These are phyloP conservation scores for Netelia melanura DNA, from an alignment of 2,888 invertebrate genomes.

Conservation along the genomic window DNA sequence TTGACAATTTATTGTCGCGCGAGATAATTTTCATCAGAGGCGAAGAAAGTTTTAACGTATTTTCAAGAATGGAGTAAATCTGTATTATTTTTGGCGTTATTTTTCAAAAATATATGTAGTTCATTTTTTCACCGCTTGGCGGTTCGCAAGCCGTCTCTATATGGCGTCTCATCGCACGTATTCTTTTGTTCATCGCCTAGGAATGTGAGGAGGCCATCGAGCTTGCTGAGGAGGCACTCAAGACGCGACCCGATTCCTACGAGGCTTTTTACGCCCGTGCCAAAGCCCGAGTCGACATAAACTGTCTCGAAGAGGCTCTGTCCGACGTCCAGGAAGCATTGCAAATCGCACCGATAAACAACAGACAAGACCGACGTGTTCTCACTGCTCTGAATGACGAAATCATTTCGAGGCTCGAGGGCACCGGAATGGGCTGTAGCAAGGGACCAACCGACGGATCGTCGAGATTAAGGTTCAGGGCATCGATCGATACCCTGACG, in stretches of 20 bases:
- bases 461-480: conserved; percentile 77
- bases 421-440: conserved; percentile 78
- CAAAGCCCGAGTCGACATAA: conserved; percentile 93
- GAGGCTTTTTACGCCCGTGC: conserved; percentile 97
- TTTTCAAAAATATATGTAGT: too few relatives aligned
- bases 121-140: too few relatives aligned
- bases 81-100: too few relatives aligned
- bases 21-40: too few relatives aligned
- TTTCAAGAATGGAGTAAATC: too few relatives aligned
- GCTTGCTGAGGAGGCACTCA: conserved; percentile 94
- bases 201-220: conserved; percentile 95
- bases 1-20: too few relatives aligned
- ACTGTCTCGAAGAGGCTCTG: conserved; percentile 90
- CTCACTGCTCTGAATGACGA: conserved; percentile 92
- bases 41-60: too few relatives aligned
- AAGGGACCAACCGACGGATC: conserved; percentile 72
- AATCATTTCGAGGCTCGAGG: conserved; percentile 85
- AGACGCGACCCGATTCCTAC: conserved; percentile 94
- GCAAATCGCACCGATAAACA: conserved; percentile 88
- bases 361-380: conserved; percentile 90
- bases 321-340: conserved; percentile 94
- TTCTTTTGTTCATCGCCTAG: conserved; percentile 84
- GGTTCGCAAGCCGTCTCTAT: too few relatives aligned
- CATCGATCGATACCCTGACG: conserved; percentile 82
- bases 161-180: background rate